A percentile compares a stretch with the other conserved stretches of the same genome.
Evolutionary conservation across 2,888 invertebrate genomes (phyloP).

Genomic region (Panopea generosa): DNA sequence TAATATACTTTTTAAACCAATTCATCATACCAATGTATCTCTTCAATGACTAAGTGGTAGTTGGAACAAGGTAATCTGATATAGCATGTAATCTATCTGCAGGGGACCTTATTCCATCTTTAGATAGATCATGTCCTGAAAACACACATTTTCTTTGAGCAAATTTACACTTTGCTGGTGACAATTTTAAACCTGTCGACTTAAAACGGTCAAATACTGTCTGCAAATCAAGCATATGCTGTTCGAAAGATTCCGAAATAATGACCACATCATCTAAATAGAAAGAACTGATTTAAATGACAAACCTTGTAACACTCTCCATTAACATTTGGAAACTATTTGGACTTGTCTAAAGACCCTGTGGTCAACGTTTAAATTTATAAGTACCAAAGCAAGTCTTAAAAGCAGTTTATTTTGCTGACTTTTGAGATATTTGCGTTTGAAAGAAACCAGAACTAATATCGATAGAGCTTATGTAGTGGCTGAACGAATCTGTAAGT

Average conservation of each 20-base stretch:
- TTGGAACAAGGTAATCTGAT: slow-evolving; percentile 33
- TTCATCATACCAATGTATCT: slow-evolving; percentile 54
- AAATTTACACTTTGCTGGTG: slow-evolving; percentile 34
- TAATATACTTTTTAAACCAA: slow-evolving; percentile 61
- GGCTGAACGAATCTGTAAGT: slow-evolving; percentile 44
- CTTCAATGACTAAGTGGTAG: slow-evolving; percentile 38
- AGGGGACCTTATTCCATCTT: slow-evolving; percentile 48
- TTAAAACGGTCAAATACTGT: slow-evolving; percentile 33
- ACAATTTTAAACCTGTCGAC: slow-evolving; percentile 45
- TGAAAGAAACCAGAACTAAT: slow-evolving; percentile 51
- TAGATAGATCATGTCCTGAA: slow-evolving; percentile 51
- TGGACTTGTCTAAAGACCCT: slow-evolving; percentile 47
- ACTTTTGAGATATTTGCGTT: slow-evolving; percentile 12
- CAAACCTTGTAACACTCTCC: slow-evolving; percentile 46
- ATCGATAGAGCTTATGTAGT: slow-evolving; percentile 52
- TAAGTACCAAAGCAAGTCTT: slow-evolving; percentile 53
- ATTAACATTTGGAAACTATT: slow-evolving; percentile 56
- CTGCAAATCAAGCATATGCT: slow-evolving; percentile 20
- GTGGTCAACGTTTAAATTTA: slow-evolving; percentile 53
- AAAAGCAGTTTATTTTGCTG: slow-evolving; percentile 31
- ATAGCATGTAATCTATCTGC: slow-evolving; percentile 34
- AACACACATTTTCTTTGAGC: slow-evolving; percentile 27
- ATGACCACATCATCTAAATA: slow-evolving; percentile 58
- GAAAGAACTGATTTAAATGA: slow-evolving; percentile 44
- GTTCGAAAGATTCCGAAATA: slow-evolving; percentile 30